Percentiles rank a stretch among this genome's conserved stretches.
Evolutionary conservation across 2,797 vertebrate genomes (phyloP).

Genomic region (Poeciliopsis presidionis): DNA sequence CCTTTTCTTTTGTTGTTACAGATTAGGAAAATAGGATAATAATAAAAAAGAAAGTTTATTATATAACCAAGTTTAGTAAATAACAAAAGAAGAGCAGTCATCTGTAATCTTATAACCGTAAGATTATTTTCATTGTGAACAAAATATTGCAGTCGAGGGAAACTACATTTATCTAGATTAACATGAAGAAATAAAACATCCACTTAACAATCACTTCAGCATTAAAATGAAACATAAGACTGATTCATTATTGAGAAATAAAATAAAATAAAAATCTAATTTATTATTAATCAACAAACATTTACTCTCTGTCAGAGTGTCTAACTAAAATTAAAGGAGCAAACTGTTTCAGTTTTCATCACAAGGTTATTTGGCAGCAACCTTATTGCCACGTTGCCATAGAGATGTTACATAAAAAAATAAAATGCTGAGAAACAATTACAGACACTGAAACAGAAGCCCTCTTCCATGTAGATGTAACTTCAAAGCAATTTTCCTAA

Average conservation of each 20-base stretch:
- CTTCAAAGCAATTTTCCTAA: background rate
- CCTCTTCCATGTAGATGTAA: background rate
- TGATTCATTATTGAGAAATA: background rate
- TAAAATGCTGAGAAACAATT: background rate
- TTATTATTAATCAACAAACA: background rate
- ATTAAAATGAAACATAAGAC: background rate
- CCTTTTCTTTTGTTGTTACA: background rate
- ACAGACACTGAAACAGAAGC: background rate
- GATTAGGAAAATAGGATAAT: background rate
- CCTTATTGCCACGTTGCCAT: background rate
- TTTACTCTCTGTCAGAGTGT: background rate
- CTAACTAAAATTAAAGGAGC: background rate
- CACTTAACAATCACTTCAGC: background rate
- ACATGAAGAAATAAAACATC: background rate
- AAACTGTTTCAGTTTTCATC: background rate
- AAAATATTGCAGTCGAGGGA: background rate
- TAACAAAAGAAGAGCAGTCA: background rate
- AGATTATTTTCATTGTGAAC: background rate
- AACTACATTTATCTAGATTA: background rate
- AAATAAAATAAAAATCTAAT: background rate
- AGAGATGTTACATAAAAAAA: background rate
- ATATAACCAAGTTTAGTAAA: background rate
- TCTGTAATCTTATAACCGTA: background rate
- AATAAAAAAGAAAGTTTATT: background rate
- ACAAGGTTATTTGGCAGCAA: no score